These are phyloP conservation scores for Recurvirostra avosetta DNA, from an alignment of 2,113 vertebrate species.

Conservation along the genomic window DNA sequence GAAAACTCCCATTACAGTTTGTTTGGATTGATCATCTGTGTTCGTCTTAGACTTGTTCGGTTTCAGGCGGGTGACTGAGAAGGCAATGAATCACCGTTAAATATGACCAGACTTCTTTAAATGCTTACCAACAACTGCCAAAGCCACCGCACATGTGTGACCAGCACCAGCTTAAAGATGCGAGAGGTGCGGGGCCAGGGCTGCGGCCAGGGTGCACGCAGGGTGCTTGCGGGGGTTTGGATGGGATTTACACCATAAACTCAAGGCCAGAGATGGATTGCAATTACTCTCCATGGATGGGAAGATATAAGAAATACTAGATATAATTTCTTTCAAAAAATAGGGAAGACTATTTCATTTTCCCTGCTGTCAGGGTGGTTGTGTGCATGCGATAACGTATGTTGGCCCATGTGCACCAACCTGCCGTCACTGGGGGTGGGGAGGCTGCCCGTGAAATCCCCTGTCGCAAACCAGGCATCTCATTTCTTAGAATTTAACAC, in stretches of 20 bases:
- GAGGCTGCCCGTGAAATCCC: background rate
- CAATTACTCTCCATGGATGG: background rate
- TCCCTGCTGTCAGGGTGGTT: background rate
- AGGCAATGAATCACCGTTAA: background rate
- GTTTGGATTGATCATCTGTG: background rate
- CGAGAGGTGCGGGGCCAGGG: accelerated
- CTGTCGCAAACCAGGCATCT: background rate
- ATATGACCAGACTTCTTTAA: background rate
- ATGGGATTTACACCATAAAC: background rate
- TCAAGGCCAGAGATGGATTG: background rate
- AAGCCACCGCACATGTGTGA: background rate
- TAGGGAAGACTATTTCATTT: background rate
- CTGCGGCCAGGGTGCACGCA: background rate
- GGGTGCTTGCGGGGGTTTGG: background rate
- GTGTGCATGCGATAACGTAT: accelerated
- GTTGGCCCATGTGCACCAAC: background rate
- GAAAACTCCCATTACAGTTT: background rate
- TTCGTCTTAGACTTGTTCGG: background rate
- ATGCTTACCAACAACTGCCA: background rate
- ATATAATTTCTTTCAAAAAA: background rate
- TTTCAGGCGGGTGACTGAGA: background rate
- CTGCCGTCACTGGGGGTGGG: accelerated
- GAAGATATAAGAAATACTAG: background rate
- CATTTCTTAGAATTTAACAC: background rate
- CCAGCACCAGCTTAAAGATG: background rate